Evolutionary conservation across 2,888 invertebrate species (phyloP).

Genomic region (Atethmia centrago): DNA sequence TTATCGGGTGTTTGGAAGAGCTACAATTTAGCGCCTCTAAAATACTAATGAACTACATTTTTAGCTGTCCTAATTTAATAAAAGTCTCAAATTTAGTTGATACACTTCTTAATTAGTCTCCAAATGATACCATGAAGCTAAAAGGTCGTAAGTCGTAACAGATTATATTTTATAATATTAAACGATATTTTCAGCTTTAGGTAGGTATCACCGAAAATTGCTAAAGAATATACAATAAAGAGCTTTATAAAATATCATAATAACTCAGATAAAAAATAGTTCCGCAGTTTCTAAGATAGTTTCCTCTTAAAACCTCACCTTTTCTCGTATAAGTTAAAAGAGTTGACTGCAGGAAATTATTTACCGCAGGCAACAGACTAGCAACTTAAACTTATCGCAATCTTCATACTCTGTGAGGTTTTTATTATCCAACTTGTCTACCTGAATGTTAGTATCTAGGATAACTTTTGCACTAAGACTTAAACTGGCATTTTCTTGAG

Average conservation of each 20-base stretch:
- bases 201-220: background rate
- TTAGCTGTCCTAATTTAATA: background rate
- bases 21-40: background rate
- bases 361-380: constrained; percentile 50
- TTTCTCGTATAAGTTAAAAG: constrained; percentile 47
- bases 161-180: background rate
- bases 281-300: background rate
- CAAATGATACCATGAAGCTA: background rate
- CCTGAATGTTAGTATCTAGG: constrained; percentile 27
- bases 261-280: background rate
- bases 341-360: constrained; percentile 45
- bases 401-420: constrained; percentile 46
- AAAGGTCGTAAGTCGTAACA: background rate
- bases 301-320: constrained; percentile 26
- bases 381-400: constrained; percentile 48
- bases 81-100: background rate
- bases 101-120: background rate
- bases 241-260: too few species aligned
- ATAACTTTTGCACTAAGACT: constrained; percentile 32
- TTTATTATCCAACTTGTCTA: constrained; percentile 50
- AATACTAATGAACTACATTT: background rate
- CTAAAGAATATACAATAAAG: background rate
- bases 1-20: background rate
- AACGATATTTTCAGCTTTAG: background rate
- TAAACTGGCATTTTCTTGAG: background rate